phyloP scores from a whole-genome alignment of 2,797 vertebrate genomes.

The Apogon talboti region DNA sequence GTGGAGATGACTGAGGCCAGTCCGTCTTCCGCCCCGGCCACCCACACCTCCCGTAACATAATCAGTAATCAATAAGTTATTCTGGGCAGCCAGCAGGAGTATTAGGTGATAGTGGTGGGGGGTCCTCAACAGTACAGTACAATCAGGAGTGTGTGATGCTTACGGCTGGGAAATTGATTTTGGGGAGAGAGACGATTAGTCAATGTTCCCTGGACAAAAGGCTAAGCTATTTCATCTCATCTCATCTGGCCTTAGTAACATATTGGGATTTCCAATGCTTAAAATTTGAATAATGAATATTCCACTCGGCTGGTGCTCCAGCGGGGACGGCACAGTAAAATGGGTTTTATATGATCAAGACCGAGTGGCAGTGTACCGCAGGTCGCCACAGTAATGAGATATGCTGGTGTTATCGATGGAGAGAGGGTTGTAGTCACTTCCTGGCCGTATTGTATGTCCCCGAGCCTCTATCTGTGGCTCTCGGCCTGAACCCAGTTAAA shows the following conservation, averaged over 20 bases:
- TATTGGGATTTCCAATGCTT: conserved; percentile 83
- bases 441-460: conserved; percentile 68
- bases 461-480: conserved; percentile 52
- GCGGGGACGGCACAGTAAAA: conserved; percentile 61
- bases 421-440: conserved; percentile 72
- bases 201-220: conserved; percentile 83
- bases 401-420: conserved; percentile 72
- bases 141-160: conserved; percentile 81
- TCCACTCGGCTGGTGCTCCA: conserved; percentile 62
- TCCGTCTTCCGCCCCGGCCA: conserved; percentile 76
- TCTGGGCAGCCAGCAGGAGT: conserved; percentile 71
- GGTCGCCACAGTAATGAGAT: conserved; percentile 80
- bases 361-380: conserved; percentile 69
- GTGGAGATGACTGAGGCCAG: conserved; percentile 77
- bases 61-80: conserved; percentile 80
- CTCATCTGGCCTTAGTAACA: conserved; percentile 82
- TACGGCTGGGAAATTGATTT: conserved; percentile 83
- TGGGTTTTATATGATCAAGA: conserved; percentile 80
- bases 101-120: conserved; percentile 76
- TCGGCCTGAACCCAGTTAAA: conserved; percentile 61
- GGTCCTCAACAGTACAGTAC: conserved; percentile 81
- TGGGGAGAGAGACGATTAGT: conserved; percentile 79
- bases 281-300: conserved; percentile 87
- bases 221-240: conserved; percentile 85
- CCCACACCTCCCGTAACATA: conserved; percentile 80